Base-by-base conservation (phyloP, 2,888 invertebrate genomes). In the Scaptomyza reducta region DNA sequence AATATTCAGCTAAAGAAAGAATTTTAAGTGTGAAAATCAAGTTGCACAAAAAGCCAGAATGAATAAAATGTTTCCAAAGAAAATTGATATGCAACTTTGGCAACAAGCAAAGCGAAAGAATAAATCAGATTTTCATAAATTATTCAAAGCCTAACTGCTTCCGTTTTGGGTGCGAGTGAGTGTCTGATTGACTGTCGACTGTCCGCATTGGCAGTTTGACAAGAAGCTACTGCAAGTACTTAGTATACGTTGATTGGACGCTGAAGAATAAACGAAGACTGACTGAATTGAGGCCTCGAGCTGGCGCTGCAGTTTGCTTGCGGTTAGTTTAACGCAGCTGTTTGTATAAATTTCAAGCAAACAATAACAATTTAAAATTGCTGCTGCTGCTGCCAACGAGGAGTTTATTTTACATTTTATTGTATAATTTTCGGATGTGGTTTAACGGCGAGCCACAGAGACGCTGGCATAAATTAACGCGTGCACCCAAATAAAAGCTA, bases 381-480 rank as follows among this genome's bases (percentile, higher is more conserved):
- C 59, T 53, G 61, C 65, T 60, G 53, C 60, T 1, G 9, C 9
- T 9, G 9, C 1, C 29, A 9, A 29, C 41, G 57, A 62, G 68
- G 76, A 80, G 87, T 61, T 84, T 78, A 87, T 76, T 82, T 87
- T 84, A 82, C 82, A 83, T 83, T 83, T 83, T 83, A 83, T 87
- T 83, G 82, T 83, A 83, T 83, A 83, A 83, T 83, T 87, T 87
- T 83, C 82, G 82, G 82, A 83, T 83, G 82, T 83, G 82, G 82
- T 83, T 87, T 70, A 65, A 70, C 65, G 62, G 55, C 62, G 62
- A 57, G 67, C 38, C 70, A 45, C 66, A 59, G 63, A 53, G 67
- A 71, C 62, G 54, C 42, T 62, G 75, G 83, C 75, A 84, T 84
- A 84, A 79, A 84, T 84, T 84, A 87, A 87, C 87, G 83, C 87